A percentile compares a stretch with the other conserved stretches of the same genome.
These are phyloP conservation scores for Drosophila picticornis DNA, from an alignment of 2,888 invertebrate genomes.

Conservation along the genomic window DNA sequence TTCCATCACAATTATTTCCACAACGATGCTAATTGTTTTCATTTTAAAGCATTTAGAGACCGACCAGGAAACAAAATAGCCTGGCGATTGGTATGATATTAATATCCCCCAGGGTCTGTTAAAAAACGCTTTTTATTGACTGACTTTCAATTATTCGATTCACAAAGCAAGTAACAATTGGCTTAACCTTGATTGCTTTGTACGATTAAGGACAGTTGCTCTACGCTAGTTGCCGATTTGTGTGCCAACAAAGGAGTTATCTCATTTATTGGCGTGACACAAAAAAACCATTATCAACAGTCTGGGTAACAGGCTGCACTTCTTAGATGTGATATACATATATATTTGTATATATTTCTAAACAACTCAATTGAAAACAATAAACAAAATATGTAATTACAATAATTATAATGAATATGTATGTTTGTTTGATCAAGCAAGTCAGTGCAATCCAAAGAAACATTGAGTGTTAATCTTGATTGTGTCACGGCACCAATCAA, in stretches of 20 bases:
- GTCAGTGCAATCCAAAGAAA: neutral
- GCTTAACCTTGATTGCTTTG: neutral
- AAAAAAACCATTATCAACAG: neutral
- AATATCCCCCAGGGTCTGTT: neutral
- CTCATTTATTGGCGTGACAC: neutral
- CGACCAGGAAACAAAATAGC: slow-evolving; percentile 13
- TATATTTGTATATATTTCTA: neutral
- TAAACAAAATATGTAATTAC: neutral
- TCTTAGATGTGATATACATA: neutral
- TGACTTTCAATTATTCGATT: neutral
- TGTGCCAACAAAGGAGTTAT: neutral
- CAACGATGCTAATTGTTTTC: slow-evolving; percentile 1
- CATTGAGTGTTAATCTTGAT: neutral
- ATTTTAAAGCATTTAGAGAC: neutral
- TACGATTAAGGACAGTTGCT: neutral
- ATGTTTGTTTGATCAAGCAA: neutral
- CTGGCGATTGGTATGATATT: neutral
- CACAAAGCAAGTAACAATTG: neutral
- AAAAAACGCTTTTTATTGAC: neutral
- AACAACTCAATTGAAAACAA: neutral
- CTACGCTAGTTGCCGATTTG: neutral
- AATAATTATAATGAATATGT: neutral
- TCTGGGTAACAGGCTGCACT: neutral
- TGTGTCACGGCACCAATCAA: neutral
- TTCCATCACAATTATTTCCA: slow-evolving; percentile 25